Base-by-base conservation (phyloP, 2,888 invertebrate species). In the Ochropacha duplaris region DNA sequence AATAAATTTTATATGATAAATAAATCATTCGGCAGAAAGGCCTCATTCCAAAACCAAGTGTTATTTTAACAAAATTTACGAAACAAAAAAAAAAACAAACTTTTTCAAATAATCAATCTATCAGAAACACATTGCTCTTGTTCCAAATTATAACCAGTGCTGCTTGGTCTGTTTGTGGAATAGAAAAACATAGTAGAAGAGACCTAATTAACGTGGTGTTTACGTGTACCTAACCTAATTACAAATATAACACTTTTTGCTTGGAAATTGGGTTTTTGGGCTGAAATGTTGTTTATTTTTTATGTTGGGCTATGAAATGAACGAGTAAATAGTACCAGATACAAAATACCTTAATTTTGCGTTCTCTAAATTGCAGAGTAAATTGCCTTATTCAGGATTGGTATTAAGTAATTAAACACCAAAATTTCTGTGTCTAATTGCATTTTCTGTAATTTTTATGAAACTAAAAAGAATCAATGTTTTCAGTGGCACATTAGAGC, bases 201-300 rank as follows among this genome's bases (percentile, higher is more conserved):
- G 5, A 28, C 6, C 54, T 52, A 50, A 55, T 60, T 62, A 61
- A 4, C 36, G 36, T 67, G 59, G 63, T 61, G 60, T 57, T 64
- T 60, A 51, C 58, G 22, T 55, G 44, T 44, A 44, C 44, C 39
- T 57, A 62, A 57, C 57, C 58, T 62, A 61, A 61, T 61, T 61
- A 59, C 54, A 9, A 57, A 24, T 50, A 6, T 57, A 34, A n/a
- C 19, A 44, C 6, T 44, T 44, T 44, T 44, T 44, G 44, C 44
- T 44, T 44, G 68, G 64, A 74, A 86, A 84, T 78, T 76, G 61
- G 87, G 87, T 87, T 83, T 84, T 70, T 78, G 66, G 86, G 86
- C 77, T 81, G 78, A 80, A 79, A 79, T 64, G 55, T 64, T 71
- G 68, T 72, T 57, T 76, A 62, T 67, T 62, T 69, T 62, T 69